Conservation (phyloP, 2,888 invertebrate genomes). For the Platerodrilus igneus region DNA sequence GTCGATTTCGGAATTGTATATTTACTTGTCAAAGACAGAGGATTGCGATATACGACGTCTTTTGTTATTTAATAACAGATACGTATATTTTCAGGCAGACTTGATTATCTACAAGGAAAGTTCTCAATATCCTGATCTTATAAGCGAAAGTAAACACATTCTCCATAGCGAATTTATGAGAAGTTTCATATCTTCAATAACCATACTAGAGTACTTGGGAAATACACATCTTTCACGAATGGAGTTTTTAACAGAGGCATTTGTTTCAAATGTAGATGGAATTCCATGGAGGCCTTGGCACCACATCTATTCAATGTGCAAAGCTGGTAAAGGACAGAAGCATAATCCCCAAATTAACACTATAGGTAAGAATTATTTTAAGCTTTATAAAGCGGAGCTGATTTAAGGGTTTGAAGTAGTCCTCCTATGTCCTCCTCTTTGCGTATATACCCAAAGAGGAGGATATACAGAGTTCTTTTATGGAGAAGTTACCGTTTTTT, state of each 20-base stretch:
- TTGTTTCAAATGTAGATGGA: slow-evolving; percentile 36
- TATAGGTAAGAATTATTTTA: slow-evolving; percentile 34
- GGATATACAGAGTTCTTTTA: too few relatives aligned
- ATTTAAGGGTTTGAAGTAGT: too few relatives aligned
- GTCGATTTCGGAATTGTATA: too few relatives aligned
- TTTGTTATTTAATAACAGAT: too few relatives aligned
- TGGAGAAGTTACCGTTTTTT: too few relatives aligned
- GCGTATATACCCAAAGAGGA: too few relatives aligned
- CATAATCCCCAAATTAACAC: slow-evolving; percentile 44
- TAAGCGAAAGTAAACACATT: slow-evolving; percentile 43
- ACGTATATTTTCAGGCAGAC: slow-evolving; percentile 18
- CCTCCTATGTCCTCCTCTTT: too few relatives aligned
- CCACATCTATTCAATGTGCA: slow-evolving; percentile 48
- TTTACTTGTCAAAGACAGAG: too few relatives aligned
- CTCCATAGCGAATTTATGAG: slow-evolving; percentile 45
- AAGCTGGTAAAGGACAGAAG: slow-evolving; percentile 42
- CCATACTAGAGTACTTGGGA: slow-evolving; percentile 45
- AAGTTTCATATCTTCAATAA: slow-evolving; percentile 43
- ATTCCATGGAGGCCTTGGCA: slow-evolving; percentile 49
- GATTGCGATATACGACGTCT: too few relatives aligned
- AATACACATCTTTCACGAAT: slow-evolving; percentile 38
- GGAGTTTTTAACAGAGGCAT: slow-evolving; percentile 38
- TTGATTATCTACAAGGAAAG: slow-evolving; percentile 31
- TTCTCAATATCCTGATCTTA: slow-evolving; percentile 39
- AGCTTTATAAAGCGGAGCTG: too few relatives aligned